These are phyloP conservation scores for Gobiocypris rarus DNA, from an alignment of 2,113 vertebrate species.

Conservation along the genomic window DNA sequence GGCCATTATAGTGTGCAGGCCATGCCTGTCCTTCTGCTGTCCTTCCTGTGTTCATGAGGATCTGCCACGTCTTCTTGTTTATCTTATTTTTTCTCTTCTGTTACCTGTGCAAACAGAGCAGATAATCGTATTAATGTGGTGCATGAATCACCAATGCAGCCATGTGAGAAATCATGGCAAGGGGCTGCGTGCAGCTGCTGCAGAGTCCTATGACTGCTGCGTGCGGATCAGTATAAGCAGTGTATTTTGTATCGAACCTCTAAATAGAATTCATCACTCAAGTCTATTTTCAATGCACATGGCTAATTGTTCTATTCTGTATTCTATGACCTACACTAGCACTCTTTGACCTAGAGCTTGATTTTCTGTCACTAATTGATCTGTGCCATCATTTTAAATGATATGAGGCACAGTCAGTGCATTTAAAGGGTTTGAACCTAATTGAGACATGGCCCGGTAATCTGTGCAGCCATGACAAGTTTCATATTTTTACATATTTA, in stretches of 20 bases:
- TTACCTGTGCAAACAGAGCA: slow-evolving; percentile 44
- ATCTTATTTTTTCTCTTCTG: slow-evolving; percentile 33
- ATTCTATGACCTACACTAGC: slow-evolving; percentile 26
- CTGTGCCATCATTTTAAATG: slow-evolving; percentile 11
- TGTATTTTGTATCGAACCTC: slow-evolving; percentile 2
- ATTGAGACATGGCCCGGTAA: background rate
- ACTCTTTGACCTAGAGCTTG: slow-evolving; percentile 11
- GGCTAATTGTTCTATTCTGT: slow-evolving; percentile 23
- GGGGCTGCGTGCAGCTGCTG: background rate
- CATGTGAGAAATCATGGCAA: slow-evolving; percentile 46
- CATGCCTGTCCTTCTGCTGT: slow-evolving; percentile 2
- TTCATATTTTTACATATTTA: background rate
- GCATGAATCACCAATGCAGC: slow-evolving; percentile 53
- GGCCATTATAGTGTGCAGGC: background rate
- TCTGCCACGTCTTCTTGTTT: slow-evolving; percentile 43
- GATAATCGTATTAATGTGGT: slow-evolving; percentile 54
- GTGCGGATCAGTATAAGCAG: background rate
- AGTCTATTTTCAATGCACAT: background rate
- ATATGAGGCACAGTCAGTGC: background rate
- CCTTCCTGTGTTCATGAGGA: background rate
- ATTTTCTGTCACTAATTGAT: slow-evolving; percentile 36
- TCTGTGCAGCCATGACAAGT: background rate
- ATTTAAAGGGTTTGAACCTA: background rate
- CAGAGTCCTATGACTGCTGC: background rate
- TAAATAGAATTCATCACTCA: slow-evolving; percentile 38